phyloP scores from a whole-genome alignment of 2,888 invertebrate species.

The Chymomyza caudatula region DNA sequence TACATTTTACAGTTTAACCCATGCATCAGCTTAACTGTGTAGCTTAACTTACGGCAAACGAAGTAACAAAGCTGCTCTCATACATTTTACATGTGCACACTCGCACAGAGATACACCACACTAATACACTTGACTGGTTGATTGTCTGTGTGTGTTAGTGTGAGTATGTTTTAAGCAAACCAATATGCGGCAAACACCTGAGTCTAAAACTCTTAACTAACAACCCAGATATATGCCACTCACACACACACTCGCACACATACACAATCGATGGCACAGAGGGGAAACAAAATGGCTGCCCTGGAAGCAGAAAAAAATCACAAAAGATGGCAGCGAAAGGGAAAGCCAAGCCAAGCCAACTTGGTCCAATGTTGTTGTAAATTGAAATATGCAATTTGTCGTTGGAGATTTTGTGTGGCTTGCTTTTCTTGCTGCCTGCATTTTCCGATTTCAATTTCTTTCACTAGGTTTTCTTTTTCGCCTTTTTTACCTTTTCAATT shows the following conservation, averaged over 20 bases:
- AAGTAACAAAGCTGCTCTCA: conserved; percentile 35
- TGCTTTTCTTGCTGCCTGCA: conserved; percentile 6
- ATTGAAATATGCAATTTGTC: conserved; percentile 73
- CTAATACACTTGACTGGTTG: neutral
- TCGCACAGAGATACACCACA: neutral
- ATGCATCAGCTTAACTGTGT: conserved; percentile 64
- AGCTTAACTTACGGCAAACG: conserved; percentile 48
- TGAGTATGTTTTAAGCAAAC: conserved; percentile 59
- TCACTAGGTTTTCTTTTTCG: conserved; percentile 7
- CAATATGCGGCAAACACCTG: conserved; percentile 66
- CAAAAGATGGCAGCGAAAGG: neutral
- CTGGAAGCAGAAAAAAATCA: neutral
- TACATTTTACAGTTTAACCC: conserved; percentile 69
- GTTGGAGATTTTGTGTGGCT: conserved; percentile 67
- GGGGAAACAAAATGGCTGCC: neutral
- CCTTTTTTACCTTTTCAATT: conserved; percentile 51
- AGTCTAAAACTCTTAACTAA: conserved; percentile 17
- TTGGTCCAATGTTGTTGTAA: conserved; percentile 52
- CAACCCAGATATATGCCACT: neutral
- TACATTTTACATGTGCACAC: conserved; percentile 41
- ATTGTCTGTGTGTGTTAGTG: conserved; percentile 19
- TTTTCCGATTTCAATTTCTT: conserved; percentile 28
- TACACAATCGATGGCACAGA: neutral
- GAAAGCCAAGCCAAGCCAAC: neutral
- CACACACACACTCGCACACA: neutral